Evolutionary conservation across 2,888 invertebrate genomes (phyloP), one percentile per base, ranked within the genome.

Genomic region (Drosophila nr. fundita): DNA sequence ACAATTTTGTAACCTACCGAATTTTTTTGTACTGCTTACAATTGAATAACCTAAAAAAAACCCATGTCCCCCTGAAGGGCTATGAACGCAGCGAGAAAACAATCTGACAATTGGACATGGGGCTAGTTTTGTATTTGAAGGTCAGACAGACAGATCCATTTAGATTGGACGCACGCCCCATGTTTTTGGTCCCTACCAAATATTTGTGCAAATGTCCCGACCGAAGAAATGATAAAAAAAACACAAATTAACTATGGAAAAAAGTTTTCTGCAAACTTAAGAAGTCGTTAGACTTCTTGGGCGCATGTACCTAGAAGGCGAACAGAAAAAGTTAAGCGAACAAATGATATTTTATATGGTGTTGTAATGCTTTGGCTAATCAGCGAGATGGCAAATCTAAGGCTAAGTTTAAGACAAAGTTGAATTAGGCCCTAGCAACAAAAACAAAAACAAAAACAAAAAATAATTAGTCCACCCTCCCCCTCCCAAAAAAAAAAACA

Each of bases 311-410:
- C 88, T 89, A 78, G 77, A 73, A 54, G 50, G 27, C 55, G 62
- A 50, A 68, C n/a, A 53, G 32, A 45, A 13, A 45, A 53, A 57
- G 59, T 70, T 76, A 61, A 77, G 83, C 71, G 69, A 73, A 68
- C 45, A 78, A 84, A 78, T 48, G 68, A 74, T 89, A 86, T 85
- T 86, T 85, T 86, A 76, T 85, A 89, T 70, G 86, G 81, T 89
- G 73, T 89, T 89, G 86, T 82, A 87, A 75, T 70, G 85, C 85
- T 85, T 82, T 70, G 78, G 73, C 73, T 73, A 79, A 72, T 64
- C 68, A 54, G 54, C 62, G 30, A 62, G 62, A 53, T 78, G 71
- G 66, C 68, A 73, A 65, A 80, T 42, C 49, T 69, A 68, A 78
- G 73, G 83, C 71, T 83, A 82, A 78, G 61, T 76, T 76, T 82